Evolutionary conservation across 2,888 invertebrate genomes (phyloP).

Genomic region (Steromphala cineraria): DNA sequence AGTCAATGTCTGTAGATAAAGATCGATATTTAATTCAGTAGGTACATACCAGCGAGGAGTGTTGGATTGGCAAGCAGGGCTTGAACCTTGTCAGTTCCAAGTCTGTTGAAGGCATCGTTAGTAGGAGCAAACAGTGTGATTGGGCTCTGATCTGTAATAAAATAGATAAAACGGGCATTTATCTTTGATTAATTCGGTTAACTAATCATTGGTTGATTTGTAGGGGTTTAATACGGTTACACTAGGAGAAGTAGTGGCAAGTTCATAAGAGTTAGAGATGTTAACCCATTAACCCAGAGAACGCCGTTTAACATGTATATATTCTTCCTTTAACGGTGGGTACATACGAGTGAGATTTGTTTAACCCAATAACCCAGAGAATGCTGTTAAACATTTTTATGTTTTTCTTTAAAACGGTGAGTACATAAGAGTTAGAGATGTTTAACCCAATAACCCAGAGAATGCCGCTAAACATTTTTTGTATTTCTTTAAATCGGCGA

Average conservation of each 20-base stretch:
- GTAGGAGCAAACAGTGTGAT: slow-evolving; percentile 84
- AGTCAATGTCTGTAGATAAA: background rate
- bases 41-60: slow-evolving; percentile 47
- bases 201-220: background rate
- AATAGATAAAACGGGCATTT: background rate
- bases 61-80: slow-evolving; percentile 44
- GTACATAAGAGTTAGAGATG: too few relatives aligned
- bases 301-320: too few relatives aligned
- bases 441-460: too few relatives aligned
- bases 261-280: background rate
- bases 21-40: background rate
- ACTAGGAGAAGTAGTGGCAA: background rate
- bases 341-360: too few relatives aligned
- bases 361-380: too few relatives aligned
- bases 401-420: too few relatives aligned
- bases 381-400: too few relatives aligned
- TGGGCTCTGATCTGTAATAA: slow-evolving; percentile 45
- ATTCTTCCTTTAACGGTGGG: too few relatives aligned
- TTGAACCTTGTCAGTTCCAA: slow-evolving; percentile 49
- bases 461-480: too few relatives aligned
- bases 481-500: too few relatives aligned
- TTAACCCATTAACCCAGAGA: too few relatives aligned
- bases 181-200: background rate
- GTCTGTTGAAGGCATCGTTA: slow-evolving; percentile 80
- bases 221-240: background rate